These are phyloP conservation scores for Mactra quadrangularis DNA, from an alignment of 1,140 invertebrate genomes.

Conservation along the genomic window DNA sequence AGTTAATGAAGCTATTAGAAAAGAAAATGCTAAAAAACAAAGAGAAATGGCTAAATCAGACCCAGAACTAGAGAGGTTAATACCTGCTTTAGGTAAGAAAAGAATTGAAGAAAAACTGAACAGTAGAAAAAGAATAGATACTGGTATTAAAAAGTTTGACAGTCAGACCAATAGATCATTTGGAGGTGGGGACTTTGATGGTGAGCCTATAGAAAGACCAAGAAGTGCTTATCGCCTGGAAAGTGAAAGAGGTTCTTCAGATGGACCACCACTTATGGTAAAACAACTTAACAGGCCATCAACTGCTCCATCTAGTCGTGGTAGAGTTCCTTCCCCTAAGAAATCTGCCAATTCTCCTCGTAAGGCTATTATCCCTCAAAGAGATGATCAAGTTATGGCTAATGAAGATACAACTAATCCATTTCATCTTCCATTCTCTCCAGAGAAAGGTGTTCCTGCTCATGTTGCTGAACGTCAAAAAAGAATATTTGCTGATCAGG, in stretches of 20 bases:
- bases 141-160: conserved; percentile 71
- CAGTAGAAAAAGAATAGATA: conserved; percentile 74
- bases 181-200: conserved; percentile 68
- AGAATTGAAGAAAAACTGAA: conserved; percentile 73
- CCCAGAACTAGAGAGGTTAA: conserved; percentile 74
- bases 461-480: conserved; percentile 69
- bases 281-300: conserved; percentile 61
- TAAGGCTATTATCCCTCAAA: conserved; percentile 62
- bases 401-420: conserved; percentile 68
- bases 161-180: conserved; percentile 67
- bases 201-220: conserved; percentile 39
- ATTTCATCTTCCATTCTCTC: conserved; percentile 71
- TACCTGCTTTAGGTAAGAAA: conserved; percentile 73
- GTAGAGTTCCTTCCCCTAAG: conserved; percentile 63
- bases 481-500: conserved; percentile 69
- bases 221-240: conserved; percentile 65
- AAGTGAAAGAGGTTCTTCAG: conserved; percentile 47
- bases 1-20: conserved; percentile 67
- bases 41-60: conserved; percentile 75
- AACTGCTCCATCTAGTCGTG: conserved; percentile 63
- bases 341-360: conserved; percentile 69
- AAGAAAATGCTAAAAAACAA: conserved; percentile 62
- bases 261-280: conserved; percentile 40
- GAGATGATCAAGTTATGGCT: conserved; percentile 60
- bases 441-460: conserved; percentile 68